Base-by-base conservation (phyloP, 1,140 invertebrate species). In the Vanessa tameamea region DNA sequence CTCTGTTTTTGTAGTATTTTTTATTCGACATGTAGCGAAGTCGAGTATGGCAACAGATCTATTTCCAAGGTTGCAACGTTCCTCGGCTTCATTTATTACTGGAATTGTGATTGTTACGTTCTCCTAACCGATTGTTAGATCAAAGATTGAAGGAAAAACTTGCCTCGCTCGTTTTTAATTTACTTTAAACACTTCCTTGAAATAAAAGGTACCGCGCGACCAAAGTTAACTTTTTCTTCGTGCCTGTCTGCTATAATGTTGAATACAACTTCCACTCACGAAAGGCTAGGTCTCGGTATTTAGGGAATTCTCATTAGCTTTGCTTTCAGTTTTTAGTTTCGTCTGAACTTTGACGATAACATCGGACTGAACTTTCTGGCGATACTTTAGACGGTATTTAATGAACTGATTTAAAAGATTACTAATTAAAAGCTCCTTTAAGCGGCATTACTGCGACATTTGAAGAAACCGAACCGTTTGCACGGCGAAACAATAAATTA, bases 101-200 rank as follows among this genome's bases (percentile, higher is more conserved):
- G 55, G 79, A 84, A 82, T 80, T 79, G 80, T 83, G 80, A 87
- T 83, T 87, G 83, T 84, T 82, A 79, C 85, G 79, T 87, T 87
- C 83, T 84, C 83, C 79, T 76, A 82, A 77, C 79, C 80, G 76
- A 87, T 87, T 86, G 84, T 86, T 85, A 87, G 82, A 86, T 86
- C 85, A 85, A 82, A 81, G 79, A 81, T 84, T 63, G 77, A 69
- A 78, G 82, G 82, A 85, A 89, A 88, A 86, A 85, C 81, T 75
- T 78, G 78, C 73, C 69, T 75, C 71, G 82, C 72, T 67, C 73
- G 78, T 81, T 86, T 87, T 89, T 88, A 89, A 87, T 90, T 90
- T 86, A 84, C 81, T 89, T 85, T 80, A 85, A 88, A 84, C 83
- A 83, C 83, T 91, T 89, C 86, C 82, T 86, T 82, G 83, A 89